These are phyloP conservation scores for Ditula angustiorana DNA, from an alignment of 2,888 invertebrate species.

Conservation along the genomic window DNA sequence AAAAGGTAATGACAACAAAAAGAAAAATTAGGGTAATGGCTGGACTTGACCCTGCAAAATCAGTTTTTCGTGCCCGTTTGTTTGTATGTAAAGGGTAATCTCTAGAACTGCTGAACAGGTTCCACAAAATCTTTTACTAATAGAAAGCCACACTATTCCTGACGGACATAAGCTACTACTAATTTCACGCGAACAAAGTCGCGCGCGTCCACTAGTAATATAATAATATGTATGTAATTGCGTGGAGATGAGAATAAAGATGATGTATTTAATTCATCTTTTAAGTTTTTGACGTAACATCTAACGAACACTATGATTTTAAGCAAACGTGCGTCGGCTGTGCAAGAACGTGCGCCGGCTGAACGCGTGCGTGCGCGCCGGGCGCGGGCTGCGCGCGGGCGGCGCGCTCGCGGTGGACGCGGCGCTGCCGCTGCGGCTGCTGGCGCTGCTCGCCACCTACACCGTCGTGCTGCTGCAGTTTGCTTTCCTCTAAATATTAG, in stretches of 20 bases:
- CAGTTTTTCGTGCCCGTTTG: no score
- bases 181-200: no score
- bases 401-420: slow-evolving; percentile 30
- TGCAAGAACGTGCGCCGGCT: slow-evolving; percentile 18
- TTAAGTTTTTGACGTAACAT: neutral
- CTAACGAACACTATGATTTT: neutral
- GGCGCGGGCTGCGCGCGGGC: slow-evolving; percentile 2
- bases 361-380: slow-evolving; percentile 1
- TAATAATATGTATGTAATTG: no score
- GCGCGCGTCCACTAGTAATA: no score
- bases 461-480: slow-evolving; percentile 39
- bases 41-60: no score
- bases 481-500: slow-evolving; percentile 36
- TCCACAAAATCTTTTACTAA: no score
- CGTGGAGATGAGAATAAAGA: neutral
- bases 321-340: slow-evolving; percentile 13
- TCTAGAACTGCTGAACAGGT: no score
- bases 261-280: neutral
- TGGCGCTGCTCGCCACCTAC: slow-evolving; percentile 30
- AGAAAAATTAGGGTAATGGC: no score
- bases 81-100: no score
- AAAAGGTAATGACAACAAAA: no score
- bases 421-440: slow-evolving; percentile 15
- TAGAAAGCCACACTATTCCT: no score
- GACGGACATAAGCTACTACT: no score